Base-by-base conservation (phyloP, 2,797 vertebrate species). In the Hemitrygon akajei region DNA sequence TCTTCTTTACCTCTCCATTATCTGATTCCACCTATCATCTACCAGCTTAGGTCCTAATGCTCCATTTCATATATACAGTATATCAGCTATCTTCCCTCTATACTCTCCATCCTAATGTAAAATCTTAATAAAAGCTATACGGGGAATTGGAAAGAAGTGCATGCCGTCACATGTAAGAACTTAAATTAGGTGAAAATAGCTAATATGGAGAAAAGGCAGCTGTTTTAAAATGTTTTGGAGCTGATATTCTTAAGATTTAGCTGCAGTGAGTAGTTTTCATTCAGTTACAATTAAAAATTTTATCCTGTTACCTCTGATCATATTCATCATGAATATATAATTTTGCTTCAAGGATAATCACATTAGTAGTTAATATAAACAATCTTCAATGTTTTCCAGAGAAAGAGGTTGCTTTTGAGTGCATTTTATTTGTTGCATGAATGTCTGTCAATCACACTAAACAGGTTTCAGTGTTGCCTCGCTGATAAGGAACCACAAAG, bases 391-490 rank as follows among this genome's bases (percentile, higher is more conserved):
- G 27, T 75, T 11, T 47, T 47, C 37, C 10, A 75, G 40, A 25
- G 14, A 75, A 92, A 92, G 12, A 75, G 47, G 75, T 92, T 75
- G 34, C 91, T 14, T 47, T 75, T 92, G 37, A 75, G 75, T 47
- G 11, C 22, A 75, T 92, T 75, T 75, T 75, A 92, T 75, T 92
- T 75, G 71, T 92, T 56, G 27, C 10, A 56, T 18, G 27, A 47
- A 92, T 14, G 7, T 75, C 91, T 92, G 37, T 56, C 91, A 92
- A 40, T 92, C 69, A 92, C 25, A 25, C 37, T 75, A 71, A 92
- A 30, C 89, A 47, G 27, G 40, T 47, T 40, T 69, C 20, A 34
- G 34, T 56, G 40, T 56, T 30, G 22, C 69, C 40, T 47, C 25
- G 56, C 40, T 92, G 69, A 75, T 75, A 75, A 92, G 22, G 18